Conservation (phyloP, 2,888 invertebrate species). For the Synergus laeviventris region DNA sequence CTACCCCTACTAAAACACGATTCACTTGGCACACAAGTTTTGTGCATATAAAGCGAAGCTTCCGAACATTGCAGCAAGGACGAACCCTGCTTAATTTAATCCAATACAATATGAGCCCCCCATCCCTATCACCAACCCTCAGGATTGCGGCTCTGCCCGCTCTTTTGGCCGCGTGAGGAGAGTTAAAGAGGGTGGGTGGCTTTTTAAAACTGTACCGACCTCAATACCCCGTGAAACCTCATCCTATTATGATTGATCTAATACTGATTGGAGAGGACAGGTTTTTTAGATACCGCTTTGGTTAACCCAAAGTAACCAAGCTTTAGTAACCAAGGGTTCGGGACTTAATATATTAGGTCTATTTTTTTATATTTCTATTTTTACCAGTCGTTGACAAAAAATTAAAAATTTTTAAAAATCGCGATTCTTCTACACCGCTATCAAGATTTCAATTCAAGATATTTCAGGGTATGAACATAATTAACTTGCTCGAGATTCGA, state of each 20-base stretch:
- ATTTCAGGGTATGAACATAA: neutral
- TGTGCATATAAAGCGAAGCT: conserved; percentile 66
- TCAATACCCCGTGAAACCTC: conserved; percentile 74
- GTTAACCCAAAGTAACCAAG: neutral
- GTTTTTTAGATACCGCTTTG: conserved; percentile 32
- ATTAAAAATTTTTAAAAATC: no score
- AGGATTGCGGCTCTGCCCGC: conserved; percentile 17
- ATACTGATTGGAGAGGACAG: conserved; percentile 43
- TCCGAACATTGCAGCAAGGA: conserved; percentile 55
- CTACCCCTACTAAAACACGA: conserved; percentile 63
- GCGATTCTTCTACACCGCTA: no score
- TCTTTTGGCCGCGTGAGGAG: conserved; percentile 54
- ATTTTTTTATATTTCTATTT: no score
- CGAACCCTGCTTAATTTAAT: conserved; percentile 73
- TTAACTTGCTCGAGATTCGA: neutral
- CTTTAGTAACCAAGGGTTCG: no score
- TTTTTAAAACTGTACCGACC: conserved; percentile 73
- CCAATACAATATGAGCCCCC: conserved; percentile 73
- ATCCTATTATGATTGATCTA: conserved; percentile 72
- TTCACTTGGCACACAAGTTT: conserved; percentile 74
- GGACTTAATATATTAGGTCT: neutral
- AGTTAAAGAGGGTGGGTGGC: conserved; percentile 70
- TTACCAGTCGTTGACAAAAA: no score
- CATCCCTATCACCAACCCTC: conserved; percentile 52
- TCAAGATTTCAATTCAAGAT: no score